Percentiles rank a stretch among this genome's conserved stretches.
Conservation (phyloP, 1,140 invertebrate genomes). For the Zaprionus kolodkinae region DNA sequence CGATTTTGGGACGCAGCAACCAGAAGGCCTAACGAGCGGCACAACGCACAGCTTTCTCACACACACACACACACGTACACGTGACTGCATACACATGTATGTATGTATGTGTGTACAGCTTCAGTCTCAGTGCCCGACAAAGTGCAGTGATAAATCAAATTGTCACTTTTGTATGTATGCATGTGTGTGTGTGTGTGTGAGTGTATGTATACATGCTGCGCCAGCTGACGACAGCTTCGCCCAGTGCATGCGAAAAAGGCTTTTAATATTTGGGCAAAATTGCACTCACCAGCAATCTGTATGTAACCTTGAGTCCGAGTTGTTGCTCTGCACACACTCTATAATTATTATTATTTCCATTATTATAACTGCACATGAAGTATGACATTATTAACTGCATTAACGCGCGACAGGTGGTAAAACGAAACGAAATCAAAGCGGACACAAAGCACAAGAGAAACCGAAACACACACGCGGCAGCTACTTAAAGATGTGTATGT, state of each 20-base stretch:
- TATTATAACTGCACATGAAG: conserved; percentile 69
- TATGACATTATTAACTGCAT: conserved; percentile 69
- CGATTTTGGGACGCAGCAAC: conserved; percentile 50
- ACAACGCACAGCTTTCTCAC: neutral
- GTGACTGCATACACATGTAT: neutral
- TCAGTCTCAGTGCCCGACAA: conserved; percentile 45
- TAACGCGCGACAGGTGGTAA: conserved; percentile 42
- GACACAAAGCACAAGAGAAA: neutral
- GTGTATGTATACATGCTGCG: conserved; percentile 44
- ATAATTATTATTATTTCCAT: conserved; percentile 78
- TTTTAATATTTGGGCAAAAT: conserved; percentile 50
- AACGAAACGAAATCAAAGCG: conserved; percentile 10
- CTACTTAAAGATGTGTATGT: neutral
- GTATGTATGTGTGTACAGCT: conserved; percentile 12
- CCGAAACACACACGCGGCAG: neutral
- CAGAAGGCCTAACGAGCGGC: conserved; percentile 25
- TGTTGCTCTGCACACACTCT: conserved; percentile 10
- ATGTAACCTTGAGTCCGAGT: conserved; percentile 22
- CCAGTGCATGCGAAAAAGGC: conserved; percentile 37
- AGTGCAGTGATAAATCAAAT: conserved; percentile 83
- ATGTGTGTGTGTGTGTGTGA: neutral
- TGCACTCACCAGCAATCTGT: conserved; percentile 5
- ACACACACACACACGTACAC: neutral
- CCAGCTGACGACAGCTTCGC: conserved; percentile 64
- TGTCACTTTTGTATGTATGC: conserved; percentile 78